Percentiles rank a stretch among this genome's conserved stretches.
phyloP scores from a whole-genome alignment of 2,113 vertebrate genomes.

The Hystrix brachyura region DNA sequence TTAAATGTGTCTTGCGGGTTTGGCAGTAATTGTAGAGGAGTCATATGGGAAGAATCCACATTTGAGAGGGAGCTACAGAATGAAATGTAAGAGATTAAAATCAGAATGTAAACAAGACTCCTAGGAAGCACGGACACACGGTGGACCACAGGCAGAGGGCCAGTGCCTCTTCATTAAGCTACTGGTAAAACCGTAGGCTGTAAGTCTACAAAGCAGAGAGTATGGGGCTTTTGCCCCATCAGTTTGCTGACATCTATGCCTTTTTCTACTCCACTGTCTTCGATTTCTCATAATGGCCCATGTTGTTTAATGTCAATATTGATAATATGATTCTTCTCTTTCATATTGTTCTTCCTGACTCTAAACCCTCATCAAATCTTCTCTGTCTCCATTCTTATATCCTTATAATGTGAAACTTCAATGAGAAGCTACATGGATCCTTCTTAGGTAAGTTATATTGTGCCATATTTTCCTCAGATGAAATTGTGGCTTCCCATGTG shows the following conservation, averaged over 20 bases:
- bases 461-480: neutral
- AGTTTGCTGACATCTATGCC: neutral
- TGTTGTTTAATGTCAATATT: rapidly evolving
- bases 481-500: neutral
- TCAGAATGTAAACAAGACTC: neutral
- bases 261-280: neutral
- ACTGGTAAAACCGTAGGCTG: neutral
- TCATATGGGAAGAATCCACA: neutral
- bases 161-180: neutral
- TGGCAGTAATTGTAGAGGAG: neutral
- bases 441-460: neutral
- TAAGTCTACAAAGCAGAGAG: neutral
- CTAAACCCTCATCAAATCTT: neutral
- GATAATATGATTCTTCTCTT: neutral
- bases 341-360: neutral
- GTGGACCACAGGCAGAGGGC: neutral
- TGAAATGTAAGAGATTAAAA: neutral
- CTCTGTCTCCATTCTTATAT: neutral
- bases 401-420: neutral
- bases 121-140: neutral
- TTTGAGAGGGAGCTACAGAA: neutral
- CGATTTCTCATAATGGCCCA: neutral
- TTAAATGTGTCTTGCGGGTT: neutral
- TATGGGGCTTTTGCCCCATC: neutral
- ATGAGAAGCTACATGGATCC: neutral